These are phyloP conservation scores for Stichopus horrens DNA, from an alignment of 53 echinoderm and acorn worm species.

Conservation along the genomic window DNA sequence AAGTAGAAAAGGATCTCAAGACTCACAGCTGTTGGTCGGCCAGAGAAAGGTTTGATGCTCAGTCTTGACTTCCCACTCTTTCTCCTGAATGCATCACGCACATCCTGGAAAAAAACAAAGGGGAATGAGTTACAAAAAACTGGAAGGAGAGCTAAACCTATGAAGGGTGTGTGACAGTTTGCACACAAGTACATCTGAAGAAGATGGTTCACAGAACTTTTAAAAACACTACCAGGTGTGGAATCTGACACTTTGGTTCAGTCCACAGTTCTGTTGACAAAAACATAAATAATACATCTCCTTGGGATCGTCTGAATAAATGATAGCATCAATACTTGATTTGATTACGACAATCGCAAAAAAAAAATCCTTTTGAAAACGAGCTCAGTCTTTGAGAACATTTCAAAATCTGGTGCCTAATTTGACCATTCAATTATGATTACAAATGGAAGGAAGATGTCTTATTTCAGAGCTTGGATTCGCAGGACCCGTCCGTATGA, in stretches of 20 bases:
- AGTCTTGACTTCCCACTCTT: constrained; percentile 36
- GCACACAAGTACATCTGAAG: not conserved
- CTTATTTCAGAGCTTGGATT: too few species aligned
- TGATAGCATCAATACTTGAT: too few species aligned
- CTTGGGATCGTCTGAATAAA: too few species aligned
- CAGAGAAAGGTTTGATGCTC: constrained; percentile 29
- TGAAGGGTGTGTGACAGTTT: not conserved
- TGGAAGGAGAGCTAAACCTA: not conserved
- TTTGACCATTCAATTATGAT: too few species aligned
- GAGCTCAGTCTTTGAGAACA: too few species aligned
- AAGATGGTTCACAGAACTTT: not conserved
- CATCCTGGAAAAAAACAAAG: constrained; percentile 7
- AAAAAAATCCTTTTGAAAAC: too few species aligned
- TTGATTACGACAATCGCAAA: too few species aligned
- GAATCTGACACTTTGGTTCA: not conserved
- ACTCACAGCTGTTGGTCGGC: constrained; percentile 46
- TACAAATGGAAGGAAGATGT: too few species aligned
- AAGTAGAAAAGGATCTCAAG: not conserved
- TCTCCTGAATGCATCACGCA: constrained; percentile 33
- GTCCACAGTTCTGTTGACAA: not conserved
- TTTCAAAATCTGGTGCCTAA: too few species aligned
- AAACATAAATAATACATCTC: too few species aligned
- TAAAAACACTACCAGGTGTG: not conserved
- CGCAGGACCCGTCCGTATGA: too few species aligned
- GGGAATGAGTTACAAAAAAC: not conserved